phyloP scores from a whole-genome alignment of 2,888 invertebrate species.

The Dicranocentrus wangi region DNA sequence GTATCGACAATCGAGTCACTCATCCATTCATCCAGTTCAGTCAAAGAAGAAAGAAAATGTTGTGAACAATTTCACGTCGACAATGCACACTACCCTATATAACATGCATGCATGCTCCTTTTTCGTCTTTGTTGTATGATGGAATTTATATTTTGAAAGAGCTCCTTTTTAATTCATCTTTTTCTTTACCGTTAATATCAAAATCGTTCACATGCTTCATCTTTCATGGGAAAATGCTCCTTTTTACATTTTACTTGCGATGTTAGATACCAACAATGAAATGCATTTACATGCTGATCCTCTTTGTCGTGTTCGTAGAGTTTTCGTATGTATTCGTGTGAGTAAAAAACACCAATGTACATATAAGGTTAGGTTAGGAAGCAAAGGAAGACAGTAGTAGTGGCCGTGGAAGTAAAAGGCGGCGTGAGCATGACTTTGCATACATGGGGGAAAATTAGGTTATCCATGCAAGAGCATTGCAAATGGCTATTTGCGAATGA shows the following conservation, averaged over 20 bases:
- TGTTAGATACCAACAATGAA: slow-evolving; percentile 31
- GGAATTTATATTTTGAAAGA: slow-evolving; percentile 25
- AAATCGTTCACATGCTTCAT: slow-evolving; percentile 58
- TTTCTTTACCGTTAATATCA: slow-evolving; percentile 45
- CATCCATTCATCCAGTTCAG: slow-evolving; percentile 54
- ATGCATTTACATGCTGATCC: slow-evolving; percentile 17
- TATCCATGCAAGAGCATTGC: slow-evolving; percentile 29
- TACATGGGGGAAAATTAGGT: slow-evolving; percentile 49
- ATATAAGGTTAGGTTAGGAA: slow-evolving; percentile 18
- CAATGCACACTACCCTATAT: slow-evolving; percentile 13
- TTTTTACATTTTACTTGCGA: slow-evolving; percentile 19
- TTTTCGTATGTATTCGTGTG: slow-evolving; percentile 3
- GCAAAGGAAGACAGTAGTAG: slow-evolving; percentile 5
- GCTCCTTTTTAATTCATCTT: slow-evolving; percentile 16
- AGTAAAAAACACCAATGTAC: slow-evolving; percentile 12
- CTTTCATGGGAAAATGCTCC: slow-evolving; percentile 57
- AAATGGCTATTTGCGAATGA: slow-evolving; percentile 1
- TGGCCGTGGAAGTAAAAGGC: slow-evolving; percentile 20
- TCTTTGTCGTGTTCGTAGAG: slow-evolving; percentile 1
- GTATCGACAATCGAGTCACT: slow-evolving; percentile 52
- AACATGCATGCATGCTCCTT: slow-evolving; percentile 5
- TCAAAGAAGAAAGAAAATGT: slow-evolving; percentile 32
- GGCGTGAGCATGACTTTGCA: slow-evolving; percentile 61
- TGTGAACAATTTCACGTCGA: slow-evolving; percentile 26
- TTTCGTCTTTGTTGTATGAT: neutral